Percentiles rank a stretch among this genome's conserved stretches.
phyloP scores from a whole-genome alignment of 2,113 vertebrate species.

The Myiagra hebetior region DNA sequence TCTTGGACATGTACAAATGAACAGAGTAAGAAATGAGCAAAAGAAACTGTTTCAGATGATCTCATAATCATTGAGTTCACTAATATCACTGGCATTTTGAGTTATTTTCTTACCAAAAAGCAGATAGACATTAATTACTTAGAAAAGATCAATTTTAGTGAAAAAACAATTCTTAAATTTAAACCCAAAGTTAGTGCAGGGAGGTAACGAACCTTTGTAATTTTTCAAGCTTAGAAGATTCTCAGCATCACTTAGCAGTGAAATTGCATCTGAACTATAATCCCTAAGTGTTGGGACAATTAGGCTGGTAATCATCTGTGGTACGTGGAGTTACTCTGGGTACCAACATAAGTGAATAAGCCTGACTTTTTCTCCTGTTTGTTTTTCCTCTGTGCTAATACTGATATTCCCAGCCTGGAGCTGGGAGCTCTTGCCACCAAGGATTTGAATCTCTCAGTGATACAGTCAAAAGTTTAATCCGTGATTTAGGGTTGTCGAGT shows the following conservation, averaged over 20 bases:
- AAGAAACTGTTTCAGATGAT: not conserved
- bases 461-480: constrained; percentile 28
- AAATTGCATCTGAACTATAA: not conserved
- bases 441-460: not conserved
- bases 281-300: not conserved
- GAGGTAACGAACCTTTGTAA: not conserved
- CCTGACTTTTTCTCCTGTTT: not conserved
- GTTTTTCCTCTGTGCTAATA: not conserved
- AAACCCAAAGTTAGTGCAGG: not conserved
- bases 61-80: not conserved
- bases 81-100: not conserved
- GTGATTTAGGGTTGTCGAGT: not conserved
- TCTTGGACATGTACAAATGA: not conserved
- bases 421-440: not conserved
- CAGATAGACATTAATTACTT: not conserved
- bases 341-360: not conserved
- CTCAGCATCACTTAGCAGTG: not conserved
- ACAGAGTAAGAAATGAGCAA: not conserved
- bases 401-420: not conserved
- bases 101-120: not conserved
- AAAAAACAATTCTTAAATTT: not conserved
- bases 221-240: not conserved
- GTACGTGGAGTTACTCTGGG: not conserved
- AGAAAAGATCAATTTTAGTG: not conserved
- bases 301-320: not conserved